Evolutionary conservation across 2,888 invertebrate species (phyloP), one percentile per base, ranked within the genome.

Genomic region (Drosophila diplacantha): DNA sequence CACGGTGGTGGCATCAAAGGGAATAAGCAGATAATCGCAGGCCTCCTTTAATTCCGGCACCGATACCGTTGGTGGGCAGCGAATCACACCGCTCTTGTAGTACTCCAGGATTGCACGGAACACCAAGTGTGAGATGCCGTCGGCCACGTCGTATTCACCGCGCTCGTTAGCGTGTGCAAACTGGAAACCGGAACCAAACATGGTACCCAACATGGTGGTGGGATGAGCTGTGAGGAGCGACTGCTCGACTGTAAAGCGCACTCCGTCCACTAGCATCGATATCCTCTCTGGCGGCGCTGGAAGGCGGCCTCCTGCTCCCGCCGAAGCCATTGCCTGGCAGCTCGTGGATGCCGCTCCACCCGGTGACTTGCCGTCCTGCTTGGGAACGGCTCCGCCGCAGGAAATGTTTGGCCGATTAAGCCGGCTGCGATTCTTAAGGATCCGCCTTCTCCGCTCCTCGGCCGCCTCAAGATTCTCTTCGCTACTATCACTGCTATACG

Each of bases 131-230:
- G 98, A 96, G 77, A 99, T 96, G 2, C 99, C 99, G 73, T 99
- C 98, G 1, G 98, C 98, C 26, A 97, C 96, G 85, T 98, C 97
- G 87, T 95, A 99, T 87, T 99, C 99, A 2, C 99, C 98, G 4
- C 97, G 90, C 74, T 98, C 98, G 86, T 99, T 99, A 0, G 98
- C 94, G 85, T 96, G 95, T 0, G 96, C 95, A 88, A 97, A 96
- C 81, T 95, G 97, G 72, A 94, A 90, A 65, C 96, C 96, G 12
- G 96, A 95, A 86, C 96, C 96, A 84, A 98, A 98, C 98, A 98
- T 98, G 79, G 97, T 93, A n/a, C 99, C 99, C 32, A 99, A 90
- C 98, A 99, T 98, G 0, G 99, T 99, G 86, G 99, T 98, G 0
- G 99, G 98, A 89, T 98, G 96, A 3, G 96, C 95, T 11, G 95